A percentile compares a stretch with the other conserved stretches of the same genome.
These are phyloP conservation scores for Enteromius paludinosus DNA, from an alignment of 2,797 vertebrate genomes.

Conservation along the genomic window DNA sequence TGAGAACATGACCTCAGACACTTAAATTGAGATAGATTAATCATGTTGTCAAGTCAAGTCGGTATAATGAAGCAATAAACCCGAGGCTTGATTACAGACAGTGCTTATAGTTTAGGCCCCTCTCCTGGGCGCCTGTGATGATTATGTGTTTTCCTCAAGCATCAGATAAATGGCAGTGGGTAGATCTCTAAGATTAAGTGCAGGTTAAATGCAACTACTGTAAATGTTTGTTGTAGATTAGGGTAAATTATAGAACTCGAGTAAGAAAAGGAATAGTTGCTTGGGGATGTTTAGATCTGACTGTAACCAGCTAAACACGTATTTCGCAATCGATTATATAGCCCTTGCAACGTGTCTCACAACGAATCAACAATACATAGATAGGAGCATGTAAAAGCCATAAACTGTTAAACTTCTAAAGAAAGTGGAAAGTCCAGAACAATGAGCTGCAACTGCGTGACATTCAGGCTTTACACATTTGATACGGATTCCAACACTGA, in stretches of 20 bases:
- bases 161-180: constrained; percentile 34
- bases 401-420: not conserved
- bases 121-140: constrained; percentile 41
- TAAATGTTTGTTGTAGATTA: constrained; percentile 27
- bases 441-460: constrained; percentile 51
- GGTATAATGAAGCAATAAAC: constrained; percentile 53
- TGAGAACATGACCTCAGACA: constrained; percentile 3
- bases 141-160: constrained; percentile 40
- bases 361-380: not conserved
- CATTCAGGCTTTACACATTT: constrained; percentile 71
- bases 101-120: constrained; percentile 30
- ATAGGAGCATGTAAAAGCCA: not conserved
- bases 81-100: constrained; percentile 48
- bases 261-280: constrained; percentile 7
- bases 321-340: not conserved
- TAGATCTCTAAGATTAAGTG: constrained; percentile 14
- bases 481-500: constrained; percentile 79
- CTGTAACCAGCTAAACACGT: not conserved
- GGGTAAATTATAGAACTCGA: constrained; percentile 33
- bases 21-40: constrained; percentile 41
- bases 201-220: constrained; percentile 8
- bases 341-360: not conserved
- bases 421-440: constrained; percentile 43
- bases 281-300: constrained; percentile 22
- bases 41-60: constrained; percentile 45